Percentiles rank a stretch among this genome's conserved stretches.
Evolutionary conservation across 2,797 vertebrate species (phyloP).

Genomic region (Chromis chromis): DNA sequence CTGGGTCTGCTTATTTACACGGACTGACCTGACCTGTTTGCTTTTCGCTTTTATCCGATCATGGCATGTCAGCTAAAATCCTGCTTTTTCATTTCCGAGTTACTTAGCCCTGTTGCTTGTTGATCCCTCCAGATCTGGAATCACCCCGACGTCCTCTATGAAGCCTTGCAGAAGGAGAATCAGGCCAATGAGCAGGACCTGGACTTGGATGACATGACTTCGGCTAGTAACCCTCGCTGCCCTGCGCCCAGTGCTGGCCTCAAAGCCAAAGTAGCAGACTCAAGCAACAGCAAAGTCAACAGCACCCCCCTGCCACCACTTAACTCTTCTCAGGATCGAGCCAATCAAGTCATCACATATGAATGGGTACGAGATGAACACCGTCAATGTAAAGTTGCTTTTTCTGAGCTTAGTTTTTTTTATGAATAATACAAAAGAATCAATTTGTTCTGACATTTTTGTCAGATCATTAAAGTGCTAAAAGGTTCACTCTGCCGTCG

Average conservation of each 20-base stretch:
- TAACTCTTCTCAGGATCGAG: conserved; percentile 92
- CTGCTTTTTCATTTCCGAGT: background rate
- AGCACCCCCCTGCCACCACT: conserved; percentile 86
- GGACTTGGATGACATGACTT: conserved; percentile 94
- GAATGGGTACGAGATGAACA: conserved; percentile 91
- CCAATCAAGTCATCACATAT: conserved; percentile 97
- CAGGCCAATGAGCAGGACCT: conserved; percentile 96
- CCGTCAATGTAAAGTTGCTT: background rate
- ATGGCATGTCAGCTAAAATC: background rate
- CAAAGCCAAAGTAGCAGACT: conserved; percentile 90
- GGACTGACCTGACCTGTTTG: no score
- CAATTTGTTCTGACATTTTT: background rate
- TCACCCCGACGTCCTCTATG: conserved; percentile 97
- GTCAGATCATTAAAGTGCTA: background rate
- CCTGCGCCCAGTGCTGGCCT: conserved; percentile 72
- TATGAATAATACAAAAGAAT: background rate
- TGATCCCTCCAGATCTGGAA: conserved; percentile 93
- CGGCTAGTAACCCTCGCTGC: conserved; percentile 88
- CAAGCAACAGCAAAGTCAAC: conserved; percentile 91
- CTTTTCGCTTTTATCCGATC: background rate
- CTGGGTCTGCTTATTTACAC: background rate
- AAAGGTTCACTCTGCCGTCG: background rate
- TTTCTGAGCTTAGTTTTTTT: background rate
- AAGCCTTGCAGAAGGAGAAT: conserved; percentile 96
- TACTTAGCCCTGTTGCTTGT: background rate